A percentile compares a stretch with the other conserved stretches of the same genome.
These are phyloP conservation scores for Leptinotarsa peninsularis DNA, from an alignment of 2,888 invertebrate genomes.

Conservation along the genomic window DNA sequence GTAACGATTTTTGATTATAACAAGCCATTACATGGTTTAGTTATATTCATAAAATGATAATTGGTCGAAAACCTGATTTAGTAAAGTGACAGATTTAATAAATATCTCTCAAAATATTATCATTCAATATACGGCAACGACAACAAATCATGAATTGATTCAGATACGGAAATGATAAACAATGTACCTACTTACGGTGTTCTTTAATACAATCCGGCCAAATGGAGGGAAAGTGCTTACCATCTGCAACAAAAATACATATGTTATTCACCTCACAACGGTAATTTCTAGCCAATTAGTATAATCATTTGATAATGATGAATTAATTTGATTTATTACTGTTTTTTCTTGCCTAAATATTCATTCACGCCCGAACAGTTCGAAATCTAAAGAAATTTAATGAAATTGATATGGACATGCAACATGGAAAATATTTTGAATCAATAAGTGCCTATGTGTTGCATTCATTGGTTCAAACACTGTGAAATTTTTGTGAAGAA, in stretches of 20 bases:
- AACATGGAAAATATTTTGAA: too few species aligned
- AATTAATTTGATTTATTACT: slow-evolving; percentile 9
- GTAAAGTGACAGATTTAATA: too few species aligned
- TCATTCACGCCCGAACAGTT: not conserved
- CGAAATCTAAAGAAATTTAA: not conserved
- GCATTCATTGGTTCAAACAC: too few species aligned
- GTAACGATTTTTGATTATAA: too few species aligned
- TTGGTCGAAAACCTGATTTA: too few species aligned
- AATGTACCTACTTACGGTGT: not conserved
- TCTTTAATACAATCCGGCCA: not conserved
- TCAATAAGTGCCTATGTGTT: too few species aligned
- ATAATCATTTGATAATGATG: slow-evolving; percentile 18
- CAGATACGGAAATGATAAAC: not conserved
- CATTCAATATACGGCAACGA: not conserved
- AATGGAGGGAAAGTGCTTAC: slow-evolving; percentile 23
- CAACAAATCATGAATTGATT: not conserved
- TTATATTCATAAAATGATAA: too few species aligned
- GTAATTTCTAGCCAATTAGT: slow-evolving; percentile 16
- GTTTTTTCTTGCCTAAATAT: slow-evolving; percentile 13
- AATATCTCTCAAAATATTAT: not conserved
- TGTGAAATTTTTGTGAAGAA: too few species aligned
- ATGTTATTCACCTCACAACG: slow-evolving; percentile 21
- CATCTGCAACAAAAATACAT: slow-evolving; percentile 34
- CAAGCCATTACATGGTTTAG: too few species aligned
- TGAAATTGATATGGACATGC: not conserved